Evolutionary conservation across 2,888 invertebrate species (phyloP), one percentile per base, ranked within the genome.

Genomic region (Bursaphelenchus okinawaensis): DNA sequence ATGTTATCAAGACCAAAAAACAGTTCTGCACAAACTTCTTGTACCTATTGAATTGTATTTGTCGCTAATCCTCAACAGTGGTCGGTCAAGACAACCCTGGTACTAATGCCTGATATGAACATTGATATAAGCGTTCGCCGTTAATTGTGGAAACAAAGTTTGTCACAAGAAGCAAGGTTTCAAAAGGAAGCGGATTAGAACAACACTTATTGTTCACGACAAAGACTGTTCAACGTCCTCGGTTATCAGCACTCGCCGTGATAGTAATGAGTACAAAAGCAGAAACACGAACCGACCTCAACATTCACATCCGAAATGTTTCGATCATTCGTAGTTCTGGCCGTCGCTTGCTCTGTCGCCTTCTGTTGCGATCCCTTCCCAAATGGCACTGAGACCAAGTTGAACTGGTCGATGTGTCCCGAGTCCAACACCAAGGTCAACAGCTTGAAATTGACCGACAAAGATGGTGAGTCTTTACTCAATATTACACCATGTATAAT

Each of bases 301-400:
- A n/a, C n/a, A 40, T 6, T n/a, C 6, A 40, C 16, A 40, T 16
- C 40, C n/a, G n/a, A n/a, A 40, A 40, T 40, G 40, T 40, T n/a
- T n/a, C 12, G n/a, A 40, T 16, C 40, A 22, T 1, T 24, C 3
- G 2, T 26, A 24, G n/a, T 56, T 6, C 22, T 24, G 4, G 4
- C 6, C 29, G 56, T 4, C 19, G 3, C 27, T 22, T 9, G n/a
- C 29, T 19, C 27, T 12, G 20, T 12, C 1, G 56, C 26, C 59
- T 26, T 20, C 27, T 52, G 28, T 28, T 69, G 69, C 31, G 69
- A 68, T 1, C 55, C 56, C 24, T 71, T 56, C 26, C 77, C 77
- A 20, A 77, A 77, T 65, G 71, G 72, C 24, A 77, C 77, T 8
- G 76, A 76, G 27, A 60, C 55, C 0, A 22, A 54, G 12, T 62